Evolutionary conservation across 2,888 invertebrate genomes (phyloP).

Genomic region (Scaptomyza cyrtandrae): DNA sequence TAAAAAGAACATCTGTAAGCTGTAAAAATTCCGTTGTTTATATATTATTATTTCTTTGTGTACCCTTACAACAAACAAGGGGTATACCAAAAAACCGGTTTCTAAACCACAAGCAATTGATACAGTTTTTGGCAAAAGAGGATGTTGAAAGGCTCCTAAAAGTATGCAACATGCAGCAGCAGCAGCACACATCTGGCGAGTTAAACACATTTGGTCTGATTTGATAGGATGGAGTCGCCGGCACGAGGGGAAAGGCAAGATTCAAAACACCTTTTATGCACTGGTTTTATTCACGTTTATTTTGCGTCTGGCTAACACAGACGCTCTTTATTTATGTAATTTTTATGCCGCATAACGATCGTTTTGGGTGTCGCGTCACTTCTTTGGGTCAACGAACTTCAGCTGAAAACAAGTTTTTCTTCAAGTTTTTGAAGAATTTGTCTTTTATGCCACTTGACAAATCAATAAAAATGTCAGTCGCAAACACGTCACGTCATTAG

Average conservation of each 20-base stretch:
- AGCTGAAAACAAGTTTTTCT: neutral
- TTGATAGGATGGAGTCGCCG: neutral
- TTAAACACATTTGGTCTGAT: constrained; percentile 18
- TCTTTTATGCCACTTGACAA: constrained; percentile 43
- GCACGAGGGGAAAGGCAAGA: neutral
- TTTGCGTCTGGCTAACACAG: constrained; percentile 24
- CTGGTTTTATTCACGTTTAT: constrained; percentile 15
- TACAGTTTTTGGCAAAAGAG: constrained; percentile 3
- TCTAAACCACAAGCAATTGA: constrained; percentile 16
- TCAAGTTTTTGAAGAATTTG: constrained; percentile 6
- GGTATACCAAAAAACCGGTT: too few species aligned
- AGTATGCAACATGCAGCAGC: constrained; percentile 26
- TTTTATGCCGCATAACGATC: constrained; percentile 44
- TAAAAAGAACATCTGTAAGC: too few species aligned
- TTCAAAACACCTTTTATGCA: constrained; percentile 4
- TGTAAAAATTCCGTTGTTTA: too few species aligned
- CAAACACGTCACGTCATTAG: constrained; percentile 67
- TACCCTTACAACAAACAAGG: too few species aligned
- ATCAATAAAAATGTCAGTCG: constrained; percentile 69
- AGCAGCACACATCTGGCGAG: constrained; percentile 12
- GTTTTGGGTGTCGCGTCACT: constrained; percentile 24
- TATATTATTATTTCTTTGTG: too few species aligned
- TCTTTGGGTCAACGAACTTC: constrained; percentile 21
- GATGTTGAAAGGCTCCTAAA: neutral
- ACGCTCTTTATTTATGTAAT: constrained; percentile 28